Base-by-base conservation (phyloP, 2,888 invertebrate genomes). In the Trichogramma evanescens region DNA sequence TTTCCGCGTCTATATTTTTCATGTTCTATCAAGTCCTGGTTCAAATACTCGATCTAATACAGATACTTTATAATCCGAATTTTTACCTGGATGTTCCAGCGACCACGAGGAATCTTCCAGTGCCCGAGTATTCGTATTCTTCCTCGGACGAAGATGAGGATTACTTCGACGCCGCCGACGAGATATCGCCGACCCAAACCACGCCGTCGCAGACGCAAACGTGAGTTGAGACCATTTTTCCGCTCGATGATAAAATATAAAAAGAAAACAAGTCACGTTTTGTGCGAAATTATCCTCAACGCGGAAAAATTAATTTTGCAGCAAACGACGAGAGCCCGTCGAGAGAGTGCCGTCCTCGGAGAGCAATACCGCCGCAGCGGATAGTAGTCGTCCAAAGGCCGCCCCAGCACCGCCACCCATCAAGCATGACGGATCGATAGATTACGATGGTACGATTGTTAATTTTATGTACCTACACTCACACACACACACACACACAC, bases 131-230 rank as follows among this genome's bases (percentile, higher is more conserved):
- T 62, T 96, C 96, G 1, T 97, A 96, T 79, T 97, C 96, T n/a
- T 96, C 95, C 72, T 95, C 95, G 42, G 97, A 98, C 77, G 92
- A 91, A 60, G 93, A 94, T 75, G 96, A 97, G 61, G 93, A 94
- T 79, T 94, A 91, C 80, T 97, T 86, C 77, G 97, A 97, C 81
- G 94, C 93, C 5, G 89, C 91, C 69, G 93, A 93, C 74, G 88
- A 80, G 63, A 76, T 76, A 61, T 70, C 74, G 40, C 70, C 71
- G 38, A 26, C 26, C 26, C 26, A 26, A 26, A 74, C 73, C 9
- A 9, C 45, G 0, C 56, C 64, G 4, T 68, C 69, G 57, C 64
- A 64, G 58, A 9, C 64, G 41, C 41, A 54, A n/a, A 46, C 58
- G 63, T 63, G 57, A 63, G 63, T 49, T 9, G 5, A 50, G 26